Evolutionary conservation across 2,797 vertebrate species (phyloP), one percentile per base, ranked within the genome.

Genomic region (Acrossocheilus wenchowensis): DNA sequence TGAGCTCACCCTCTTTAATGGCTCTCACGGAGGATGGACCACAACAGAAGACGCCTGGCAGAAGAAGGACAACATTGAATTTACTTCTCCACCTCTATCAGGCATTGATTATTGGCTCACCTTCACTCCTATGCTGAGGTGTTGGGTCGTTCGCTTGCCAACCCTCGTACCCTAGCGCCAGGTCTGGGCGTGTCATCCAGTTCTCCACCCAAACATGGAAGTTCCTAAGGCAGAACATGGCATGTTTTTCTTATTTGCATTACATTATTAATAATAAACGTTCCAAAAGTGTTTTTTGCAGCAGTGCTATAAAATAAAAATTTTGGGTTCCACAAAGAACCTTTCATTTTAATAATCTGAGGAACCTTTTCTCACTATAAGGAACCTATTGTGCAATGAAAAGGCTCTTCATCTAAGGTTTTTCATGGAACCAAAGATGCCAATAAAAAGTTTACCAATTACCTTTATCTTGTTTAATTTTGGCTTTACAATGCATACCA

Each of bases 161-260:
- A 2, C 98, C 98, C 0, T 97, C 93, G 0, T 95, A 98, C 0
- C 89, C 94, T 0, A 92, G 64, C 0, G 90, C 88, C 39, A 99
- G 92, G 89, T 99, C 98, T 0, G 97, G 97, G 19, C 98, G 96
- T 9, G 93, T 93, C 97, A 99, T 99, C 98, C 98, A 99, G 0
- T 92, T 95, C 91, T 99, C 98, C 50, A 97, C 95, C 98, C 98
- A 99, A 93, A 97, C 98, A 90, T 99, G 98, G 89, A 95, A 99
- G 91, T 99, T 99, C 98, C 98, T 90, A 36, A 80, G 43, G 6
- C 71, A 54, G 19, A 11, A 66, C 57, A 79, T 45, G 64, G 43
- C 4, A 69, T 0, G 0, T 21, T 80, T 45, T 26, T 62, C 9
- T 21, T 1, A 34, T 21, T 80, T 80, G n/a, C n/a, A 64, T 64